Base-by-base conservation (phyloP, 2,113 vertebrate species). In the Calyptommatus sinebrachiatus region DNA sequence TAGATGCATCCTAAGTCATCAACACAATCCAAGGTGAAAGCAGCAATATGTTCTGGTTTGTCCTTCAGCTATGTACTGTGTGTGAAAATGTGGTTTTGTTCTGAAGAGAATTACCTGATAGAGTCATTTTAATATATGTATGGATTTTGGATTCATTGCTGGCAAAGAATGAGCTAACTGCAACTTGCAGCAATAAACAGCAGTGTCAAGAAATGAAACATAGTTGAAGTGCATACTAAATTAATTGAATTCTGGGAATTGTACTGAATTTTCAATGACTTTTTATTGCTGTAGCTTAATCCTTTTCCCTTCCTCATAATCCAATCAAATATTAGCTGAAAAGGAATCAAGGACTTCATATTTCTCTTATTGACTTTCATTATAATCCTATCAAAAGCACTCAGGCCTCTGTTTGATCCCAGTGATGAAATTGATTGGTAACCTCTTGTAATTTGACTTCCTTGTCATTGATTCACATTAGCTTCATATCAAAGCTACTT, bases 401-500 rank as follows among this genome's bases (percentile, higher is more conserved):
- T 84, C 85, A 86, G 80, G 73, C 71, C 77, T 90, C 86, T 81
- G 60, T 82, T 77, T 89, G 79, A 88, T 89, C 80, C 75, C 16
- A 7, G 88, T 80, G 60, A 83, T 84, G 53, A 89, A 88, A 90
- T 83, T 83, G n/a, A 84, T 91, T 85, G 89, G 83, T 28, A 77
- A 72, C 75, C 85, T 74, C 83, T 82, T 85, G 65, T 87, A 66
- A 61, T 85, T 88, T 88, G 82, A 73, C 21, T 90, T 92, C 88
- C 81, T 70, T 88, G 93, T 89, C 84, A 88, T 82, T 86, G 81
- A 90, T 83, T 89, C 88, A 87, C 78, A 74, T 90, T 88, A 87
- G 77, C 86, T 76, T 88, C 77, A 81, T 81, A 91, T 83, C 50
- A 81, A 88, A 91, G 74, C 71, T 78, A 87, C 81, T 76, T 75